Evolutionary conservation across 2,797 vertebrate species (phyloP), one percentile per base, ranked within the genome.

Genomic region (Danio kyathit): DNA sequence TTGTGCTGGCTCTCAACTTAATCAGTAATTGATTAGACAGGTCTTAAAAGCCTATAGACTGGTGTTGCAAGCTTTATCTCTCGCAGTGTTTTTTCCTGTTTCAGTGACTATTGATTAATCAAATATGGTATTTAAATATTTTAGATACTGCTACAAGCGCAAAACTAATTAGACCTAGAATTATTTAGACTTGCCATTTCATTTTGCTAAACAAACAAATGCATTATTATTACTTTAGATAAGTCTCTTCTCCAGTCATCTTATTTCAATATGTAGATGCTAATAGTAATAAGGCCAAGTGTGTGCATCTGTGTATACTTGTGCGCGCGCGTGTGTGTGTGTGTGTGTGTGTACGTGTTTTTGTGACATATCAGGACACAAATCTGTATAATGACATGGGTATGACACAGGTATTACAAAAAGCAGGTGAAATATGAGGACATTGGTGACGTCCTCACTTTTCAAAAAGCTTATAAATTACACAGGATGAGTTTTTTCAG

Each of bases 51-150:
- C 54, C 21, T 8, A 19, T 43, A 57, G 17, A 3, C 8, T 38
- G 29, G 4, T 5, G 29, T 29, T 29, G 0, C 14, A 40, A 40
- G 19, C 17, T 12, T 60, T 17, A 3, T 74, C 41, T 59, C 54
- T 59, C 3, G 29, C 29, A 73, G 17, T 17, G n/a, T 41, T 59
- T 73, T 61, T 29, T 17, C 48, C 70, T 51, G 16, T 63, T 61
- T 74, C 51, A 67, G 21, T 40, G 21, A n/a, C 74, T 14, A 51
- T 63, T 63, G 54, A 70, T 81, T 70, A 46, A 70, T 54, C 60
- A 2, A 69, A 67, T 11, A 59, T 54, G 7, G 13, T 12, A 46
- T 77, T 44, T 41, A 17, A 14, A 70, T 66, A 66, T 59, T 10
- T 59, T 67, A 21, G 51, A 67, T 46, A 44, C 12, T 64, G 21